Evolutionary conservation across 1,140 invertebrate species (phyloP).

Genomic region (Marisa cornuarietis): DNA sequence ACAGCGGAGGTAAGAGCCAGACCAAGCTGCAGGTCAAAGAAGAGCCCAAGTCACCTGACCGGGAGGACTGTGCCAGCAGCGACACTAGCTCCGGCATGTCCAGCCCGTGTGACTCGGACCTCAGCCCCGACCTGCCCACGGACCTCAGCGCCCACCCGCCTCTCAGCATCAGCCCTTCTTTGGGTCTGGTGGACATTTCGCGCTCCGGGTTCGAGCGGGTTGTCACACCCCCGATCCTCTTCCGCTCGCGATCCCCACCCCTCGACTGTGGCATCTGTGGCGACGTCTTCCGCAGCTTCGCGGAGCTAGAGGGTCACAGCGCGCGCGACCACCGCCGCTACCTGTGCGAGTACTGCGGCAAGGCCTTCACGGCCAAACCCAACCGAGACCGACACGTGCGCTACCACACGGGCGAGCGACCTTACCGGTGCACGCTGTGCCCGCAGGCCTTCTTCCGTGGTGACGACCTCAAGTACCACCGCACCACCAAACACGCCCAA

Average conservation of each 20-base stretch:
- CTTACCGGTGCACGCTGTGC: conserved; percentile 59
- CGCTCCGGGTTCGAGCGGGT: conserved; percentile 45
- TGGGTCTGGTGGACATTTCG: background rate
- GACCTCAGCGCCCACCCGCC: conserved; percentile 7
- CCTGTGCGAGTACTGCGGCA: conserved; percentile 58
- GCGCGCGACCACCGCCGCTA: conserved; percentile 46
- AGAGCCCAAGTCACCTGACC: background rate
- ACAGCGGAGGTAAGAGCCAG: no score
- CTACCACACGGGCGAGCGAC: conserved; percentile 59
- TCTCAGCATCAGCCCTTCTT: conserved; percentile 8
- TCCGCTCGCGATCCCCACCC: conserved; percentile 40
- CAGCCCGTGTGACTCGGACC: background rate
- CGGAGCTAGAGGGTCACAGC: conserved; percentile 48
- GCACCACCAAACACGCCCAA: conserved; percentile 55
- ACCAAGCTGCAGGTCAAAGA: background rate
- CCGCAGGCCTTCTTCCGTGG: conserved; percentile 53
- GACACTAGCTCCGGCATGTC: background rate
- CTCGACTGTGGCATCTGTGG: conserved; percentile 31
- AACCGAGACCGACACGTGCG: conserved; percentile 60
- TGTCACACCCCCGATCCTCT: conserved; percentile 46
- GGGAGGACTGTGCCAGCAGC: background rate
- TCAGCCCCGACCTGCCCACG: conserved; percentile 15
- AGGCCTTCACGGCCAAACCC: conserved; percentile 59
- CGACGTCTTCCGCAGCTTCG: conserved; percentile 42
- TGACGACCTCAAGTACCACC: conserved; percentile 59